These are phyloP conservation scores for Odontothrips loti DNA, from an alignment of 2,888 invertebrate genomes.

Conservation along the genomic window DNA sequence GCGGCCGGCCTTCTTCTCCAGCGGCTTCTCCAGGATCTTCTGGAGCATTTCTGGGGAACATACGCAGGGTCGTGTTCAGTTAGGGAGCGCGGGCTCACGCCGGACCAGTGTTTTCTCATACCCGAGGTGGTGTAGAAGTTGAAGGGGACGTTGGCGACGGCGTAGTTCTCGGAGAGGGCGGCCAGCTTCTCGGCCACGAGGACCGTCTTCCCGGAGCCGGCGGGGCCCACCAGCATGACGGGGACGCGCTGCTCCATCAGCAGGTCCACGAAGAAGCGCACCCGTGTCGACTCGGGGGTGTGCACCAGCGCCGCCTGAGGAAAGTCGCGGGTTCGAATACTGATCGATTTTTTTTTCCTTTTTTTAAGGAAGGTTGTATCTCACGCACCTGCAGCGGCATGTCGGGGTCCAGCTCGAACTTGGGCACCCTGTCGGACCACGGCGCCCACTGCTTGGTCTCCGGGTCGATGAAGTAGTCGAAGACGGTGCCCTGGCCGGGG, in stretches of 20 bases:
- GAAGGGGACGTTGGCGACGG: slow-evolving; percentile 87
- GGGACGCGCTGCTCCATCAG: slow-evolving; percentile 84
- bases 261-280: slow-evolving; percentile 83
- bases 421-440: slow-evolving; percentile 85
- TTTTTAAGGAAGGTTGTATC: too few species aligned
- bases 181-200: slow-evolving; percentile 58
- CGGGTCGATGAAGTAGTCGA: slow-evolving; percentile 88
- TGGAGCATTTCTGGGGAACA: slow-evolving; percentile 68
- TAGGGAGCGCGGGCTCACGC: not conserved
- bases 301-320: slow-evolving; percentile 82
- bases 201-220: slow-evolving; percentile 91
- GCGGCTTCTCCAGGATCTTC: slow-evolving; percentile 85
- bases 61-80: not conserved
- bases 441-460: slow-evolving; percentile 85
- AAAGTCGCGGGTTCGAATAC: too few species aligned
- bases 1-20: slow-evolving; percentile 93
- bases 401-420: slow-evolving; percentile 88
- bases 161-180: slow-evolving; percentile 76
- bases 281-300: slow-evolving; percentile 86
- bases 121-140: slow-evolving; percentile 93
- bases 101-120: slow-evolving; percentile 31
- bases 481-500: slow-evolving; percentile 85
- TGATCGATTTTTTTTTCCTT: too few species aligned
- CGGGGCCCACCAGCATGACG: slow-evolving; percentile 90
- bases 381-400: slow-evolving; percentile 74